Conservation (phyloP, 2,797 vertebrate genomes). For the Pseudomugil gertrudae region DNA sequence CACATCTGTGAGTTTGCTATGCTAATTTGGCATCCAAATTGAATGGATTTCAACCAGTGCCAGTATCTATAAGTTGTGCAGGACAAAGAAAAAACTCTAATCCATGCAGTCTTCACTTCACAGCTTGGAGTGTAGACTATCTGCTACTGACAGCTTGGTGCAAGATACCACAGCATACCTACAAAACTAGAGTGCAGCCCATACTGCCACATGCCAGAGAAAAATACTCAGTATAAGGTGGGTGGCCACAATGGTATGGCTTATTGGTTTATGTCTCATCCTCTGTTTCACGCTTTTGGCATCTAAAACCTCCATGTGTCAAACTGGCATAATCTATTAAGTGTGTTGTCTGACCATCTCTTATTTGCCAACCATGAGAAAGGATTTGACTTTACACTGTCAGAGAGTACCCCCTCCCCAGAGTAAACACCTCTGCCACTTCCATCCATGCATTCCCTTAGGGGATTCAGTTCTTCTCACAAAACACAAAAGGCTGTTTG, state of each 20-base stretch:
- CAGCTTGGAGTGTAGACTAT: not conserved
- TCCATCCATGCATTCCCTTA: slow-evolving; percentile 34
- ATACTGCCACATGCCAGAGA: not conserved
- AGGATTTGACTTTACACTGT: slow-evolving; percentile 23
- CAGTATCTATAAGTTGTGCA: not conserved
- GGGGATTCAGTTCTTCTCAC: slow-evolving; percentile 35
- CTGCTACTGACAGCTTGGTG: not conserved
- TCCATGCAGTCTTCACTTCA: not conserved
- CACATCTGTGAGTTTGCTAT: not conserved
- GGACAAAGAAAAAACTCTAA: not conserved
- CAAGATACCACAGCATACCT: not conserved
- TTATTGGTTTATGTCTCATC: not conserved
- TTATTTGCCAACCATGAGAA: slow-evolving; percentile 28
- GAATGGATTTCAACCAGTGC: not conserved
- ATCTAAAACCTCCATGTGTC: not conserved
- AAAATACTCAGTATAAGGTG: not conserved
- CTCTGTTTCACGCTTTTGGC: not conserved
- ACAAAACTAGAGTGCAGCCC: not conserved
- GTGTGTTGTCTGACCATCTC: slow-evolving; percentile 53
- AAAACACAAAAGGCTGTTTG: slow-evolving; percentile 27
- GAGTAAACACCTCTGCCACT: slow-evolving; percentile 61
- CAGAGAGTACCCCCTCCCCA: slow-evolving; percentile 21
- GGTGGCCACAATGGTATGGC: not conserved
- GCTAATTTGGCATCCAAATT: not conserved
- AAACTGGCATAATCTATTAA: slow-evolving; percentile 41